Conservation (phyloP, 2,113 vertebrate genomes). For the Thamnophis sirtalis region DNA sequence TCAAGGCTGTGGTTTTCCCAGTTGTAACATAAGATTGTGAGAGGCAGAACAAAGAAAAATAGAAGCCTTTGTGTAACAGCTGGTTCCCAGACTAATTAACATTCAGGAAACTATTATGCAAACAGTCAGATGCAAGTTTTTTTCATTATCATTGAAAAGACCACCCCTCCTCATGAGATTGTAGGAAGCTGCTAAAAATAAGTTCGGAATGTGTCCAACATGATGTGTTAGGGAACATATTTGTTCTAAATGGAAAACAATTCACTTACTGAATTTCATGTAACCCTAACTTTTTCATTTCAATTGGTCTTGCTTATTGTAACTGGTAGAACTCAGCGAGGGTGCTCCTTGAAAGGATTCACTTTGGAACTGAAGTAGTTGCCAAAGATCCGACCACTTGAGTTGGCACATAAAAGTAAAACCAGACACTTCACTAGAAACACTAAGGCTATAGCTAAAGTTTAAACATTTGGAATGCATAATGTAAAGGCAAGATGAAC, state of each 20-base stretch:
- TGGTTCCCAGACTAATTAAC: neutral
- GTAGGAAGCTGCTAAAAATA: neutral
- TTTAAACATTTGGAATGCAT: neutral
- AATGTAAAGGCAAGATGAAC: neutral
- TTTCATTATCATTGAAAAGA: neutral
- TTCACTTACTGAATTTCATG: neutral
- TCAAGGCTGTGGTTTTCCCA: neutral
- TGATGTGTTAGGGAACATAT: neutral
- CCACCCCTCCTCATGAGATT: neutral
- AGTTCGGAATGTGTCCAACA: neutral
- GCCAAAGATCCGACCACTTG: neutral
- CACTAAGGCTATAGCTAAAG: neutral
- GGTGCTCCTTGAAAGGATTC: neutral
- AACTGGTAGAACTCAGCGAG: neutral
- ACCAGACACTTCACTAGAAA: neutral
- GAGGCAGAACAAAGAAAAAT: neutral
- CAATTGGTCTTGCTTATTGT: neutral
- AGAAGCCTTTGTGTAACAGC: neutral
- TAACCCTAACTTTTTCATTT: neutral
- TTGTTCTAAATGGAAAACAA: neutral
- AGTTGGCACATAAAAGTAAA: neutral
- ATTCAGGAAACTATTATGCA: neutral
- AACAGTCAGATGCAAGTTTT: neutral
- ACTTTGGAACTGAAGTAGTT: neutral
- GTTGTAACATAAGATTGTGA: neutral